Conservation (phyloP, 2,797 vertebrate species). For the Centroberyx gerrardi region DNA sequence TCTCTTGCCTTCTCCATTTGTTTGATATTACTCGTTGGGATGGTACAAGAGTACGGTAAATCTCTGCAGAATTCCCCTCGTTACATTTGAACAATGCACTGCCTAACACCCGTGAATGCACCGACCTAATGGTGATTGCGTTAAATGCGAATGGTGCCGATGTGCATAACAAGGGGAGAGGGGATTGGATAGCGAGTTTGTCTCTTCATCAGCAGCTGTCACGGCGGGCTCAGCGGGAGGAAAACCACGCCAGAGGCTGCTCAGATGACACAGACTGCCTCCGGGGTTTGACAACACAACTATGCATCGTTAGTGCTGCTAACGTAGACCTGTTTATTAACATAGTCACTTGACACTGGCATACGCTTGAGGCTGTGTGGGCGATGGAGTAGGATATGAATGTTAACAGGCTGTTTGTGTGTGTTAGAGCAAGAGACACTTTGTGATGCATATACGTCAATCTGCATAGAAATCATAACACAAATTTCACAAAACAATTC, state of each 20-base stretch:
- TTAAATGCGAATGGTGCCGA: slow-evolving; percentile 22
- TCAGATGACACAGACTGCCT: slow-evolving; percentile 29
- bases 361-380: slow-evolving; percentile 53
- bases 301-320: slow-evolving; percentile 35
- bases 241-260: slow-evolving; percentile 16
- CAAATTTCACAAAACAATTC: neutral
- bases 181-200: neutral
- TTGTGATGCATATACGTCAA: neutral
- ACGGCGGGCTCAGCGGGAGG: slow-evolving; percentile 18
- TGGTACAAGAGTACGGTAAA: slow-evolving; percentile 19
- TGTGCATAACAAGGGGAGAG: neutral
- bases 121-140: slow-evolving; percentile 26
- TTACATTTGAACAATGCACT: slow-evolving; percentile 10
- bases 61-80: slow-evolving; percentile 9
- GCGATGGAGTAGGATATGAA: slow-evolving; percentile 32
- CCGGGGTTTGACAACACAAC: slow-evolving; percentile 27
- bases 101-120: slow-evolving; percentile 12
- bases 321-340: slow-evolving; percentile 60
- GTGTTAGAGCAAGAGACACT: slow-evolving; percentile 3
- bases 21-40: slow-evolving; percentile 23
- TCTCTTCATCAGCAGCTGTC: slow-evolving; percentile 32
- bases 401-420: slow-evolving; percentile 44
- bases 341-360: slow-evolving; percentile 55
- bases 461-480: slow-evolving; percentile 10
- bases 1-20: slow-evolving; percentile 17